phyloP scores from a whole-genome alignment of 2,888 invertebrate species.

The Macrophya annulata region DNA sequence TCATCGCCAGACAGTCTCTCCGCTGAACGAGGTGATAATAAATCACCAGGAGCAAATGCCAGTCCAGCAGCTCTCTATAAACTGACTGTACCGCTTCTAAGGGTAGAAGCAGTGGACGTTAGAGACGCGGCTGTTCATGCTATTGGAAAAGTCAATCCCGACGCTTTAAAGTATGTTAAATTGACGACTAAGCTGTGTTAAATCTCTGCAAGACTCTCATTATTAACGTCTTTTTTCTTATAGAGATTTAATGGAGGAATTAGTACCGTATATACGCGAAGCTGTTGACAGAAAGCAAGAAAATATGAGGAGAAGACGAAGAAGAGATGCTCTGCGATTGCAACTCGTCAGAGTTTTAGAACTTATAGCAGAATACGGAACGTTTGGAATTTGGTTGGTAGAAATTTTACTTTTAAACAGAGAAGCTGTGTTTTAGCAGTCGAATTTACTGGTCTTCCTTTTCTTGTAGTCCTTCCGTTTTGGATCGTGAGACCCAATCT shows the following conservation, averaged over 20 bases:
- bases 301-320: constrained; percentile 94
- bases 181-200: constrained; percentile 4
- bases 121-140: constrained; percentile 97
- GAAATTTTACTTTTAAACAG: not conserved
- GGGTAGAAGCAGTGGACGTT: constrained; percentile 96
- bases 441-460: constrained; percentile 34
- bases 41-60: constrained; percentile 86
- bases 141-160: constrained; percentile 96
- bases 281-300: constrained; percentile 98
- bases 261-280: constrained; percentile 95
- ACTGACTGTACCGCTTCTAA: constrained; percentile 93
- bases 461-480: constrained; percentile 87
- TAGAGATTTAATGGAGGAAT: constrained; percentile 98
- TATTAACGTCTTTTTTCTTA: constrained; percentile 58
- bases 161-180: constrained; percentile 92
- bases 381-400: constrained; percentile 85
- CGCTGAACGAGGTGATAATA: constrained; percentile 90
- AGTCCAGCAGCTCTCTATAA: constrained; percentile 95
- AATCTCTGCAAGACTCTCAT: constrained; percentile 25
- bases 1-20: constrained; percentile 95
- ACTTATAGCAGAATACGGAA: constrained; percentile 94
- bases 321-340: constrained; percentile 95
- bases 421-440: constrained; percentile 47
- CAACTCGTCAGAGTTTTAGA: constrained; percentile 96
- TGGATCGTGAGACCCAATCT: constrained; percentile 91